Evolutionary conservation across 2,888 invertebrate genomes (phyloP).

Genomic region (Dione juno): DNA sequence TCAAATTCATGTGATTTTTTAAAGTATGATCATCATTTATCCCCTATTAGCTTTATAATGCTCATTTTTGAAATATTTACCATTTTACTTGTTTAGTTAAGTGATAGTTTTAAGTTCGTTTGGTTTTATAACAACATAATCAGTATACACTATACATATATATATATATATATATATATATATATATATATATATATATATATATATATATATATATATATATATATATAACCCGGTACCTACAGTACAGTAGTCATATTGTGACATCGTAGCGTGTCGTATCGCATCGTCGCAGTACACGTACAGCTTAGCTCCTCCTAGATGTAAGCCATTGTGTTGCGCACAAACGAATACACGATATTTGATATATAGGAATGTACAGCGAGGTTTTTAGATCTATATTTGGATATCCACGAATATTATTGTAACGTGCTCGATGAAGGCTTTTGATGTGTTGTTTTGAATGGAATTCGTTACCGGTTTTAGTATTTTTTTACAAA

Average conservation of each 20-base stretch:
- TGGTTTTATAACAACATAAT: conserved; percentile 62
- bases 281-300: too few species aligned
- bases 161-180: conserved; percentile 57
- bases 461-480: conserved; percentile 62
- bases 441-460: conserved; percentile 70
- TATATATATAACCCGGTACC: conserved; percentile 64
- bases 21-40: conserved; percentile 77
- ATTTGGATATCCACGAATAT: conserved; percentile 48
- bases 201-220: conserved; percentile 52
- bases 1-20: conserved; percentile 69
- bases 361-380: conserved; percentile 56
- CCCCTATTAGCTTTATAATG: conserved; percentile 76
- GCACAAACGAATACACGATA: conserved; percentile 59
- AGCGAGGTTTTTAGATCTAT: conserved; percentile 55
- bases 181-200: conserved; percentile 51
- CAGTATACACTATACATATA: conserved; percentile 48
- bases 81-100: conserved; percentile 74
- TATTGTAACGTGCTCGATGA: conserved; percentile 53
- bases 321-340: conserved; percentile 63
- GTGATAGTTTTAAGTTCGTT: conserved; percentile 72
- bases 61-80: conserved; percentile 80
- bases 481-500: conserved; percentile 62
- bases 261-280: conserved; percentile 49
- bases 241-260: conserved; percentile 43
- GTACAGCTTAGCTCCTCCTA: conserved; percentile 63